Evolutionary conservation across 1,140 invertebrate species (phyloP).

Genomic region (Pteromalus puparum): DNA sequence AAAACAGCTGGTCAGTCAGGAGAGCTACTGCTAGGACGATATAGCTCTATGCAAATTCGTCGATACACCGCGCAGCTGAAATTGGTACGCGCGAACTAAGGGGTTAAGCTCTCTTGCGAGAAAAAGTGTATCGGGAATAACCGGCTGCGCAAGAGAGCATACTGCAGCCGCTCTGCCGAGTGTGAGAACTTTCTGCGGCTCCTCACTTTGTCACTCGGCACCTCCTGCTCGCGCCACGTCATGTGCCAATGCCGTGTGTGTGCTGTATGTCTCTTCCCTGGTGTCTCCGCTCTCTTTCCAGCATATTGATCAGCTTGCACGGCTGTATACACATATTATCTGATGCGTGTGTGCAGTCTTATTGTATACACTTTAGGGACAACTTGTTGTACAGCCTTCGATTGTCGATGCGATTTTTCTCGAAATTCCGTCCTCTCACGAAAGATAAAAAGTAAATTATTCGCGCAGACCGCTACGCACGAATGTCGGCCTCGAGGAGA

Average conservation of each 20-base stretch:
- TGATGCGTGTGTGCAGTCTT: too few species aligned
- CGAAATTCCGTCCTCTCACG: not conserved
- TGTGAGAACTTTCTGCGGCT: conserved; percentile 45
- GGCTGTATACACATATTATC: not conserved
- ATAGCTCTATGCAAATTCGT: conserved; percentile 29
- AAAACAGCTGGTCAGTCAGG: conserved; percentile 30
- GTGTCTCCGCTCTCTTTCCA: not conserved
- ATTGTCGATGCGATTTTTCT: not conserved
- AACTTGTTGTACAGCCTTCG: not conserved
- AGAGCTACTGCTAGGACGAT: not conserved
- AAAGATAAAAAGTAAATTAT: not conserved
- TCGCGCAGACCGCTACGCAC: not conserved
- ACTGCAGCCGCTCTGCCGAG: not conserved
- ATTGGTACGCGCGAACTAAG: not conserved
- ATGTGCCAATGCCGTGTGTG: not conserved
- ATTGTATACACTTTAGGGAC: not conserved
- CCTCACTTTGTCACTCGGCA: conserved; percentile 37
- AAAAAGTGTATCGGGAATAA: not conserved
- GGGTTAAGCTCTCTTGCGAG: not conserved
- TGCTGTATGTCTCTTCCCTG: not conserved
- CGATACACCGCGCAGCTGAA: conserved; percentile 21
- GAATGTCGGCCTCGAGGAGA: not conserved
- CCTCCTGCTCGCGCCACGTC: not conserved
- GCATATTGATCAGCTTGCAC: conserved; percentile 33
- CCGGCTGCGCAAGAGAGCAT: conserved; percentile 1